Evolutionary conservation across 2,113 vertebrate species (phyloP).

Genomic region (Hystrix brachyura): DNA sequence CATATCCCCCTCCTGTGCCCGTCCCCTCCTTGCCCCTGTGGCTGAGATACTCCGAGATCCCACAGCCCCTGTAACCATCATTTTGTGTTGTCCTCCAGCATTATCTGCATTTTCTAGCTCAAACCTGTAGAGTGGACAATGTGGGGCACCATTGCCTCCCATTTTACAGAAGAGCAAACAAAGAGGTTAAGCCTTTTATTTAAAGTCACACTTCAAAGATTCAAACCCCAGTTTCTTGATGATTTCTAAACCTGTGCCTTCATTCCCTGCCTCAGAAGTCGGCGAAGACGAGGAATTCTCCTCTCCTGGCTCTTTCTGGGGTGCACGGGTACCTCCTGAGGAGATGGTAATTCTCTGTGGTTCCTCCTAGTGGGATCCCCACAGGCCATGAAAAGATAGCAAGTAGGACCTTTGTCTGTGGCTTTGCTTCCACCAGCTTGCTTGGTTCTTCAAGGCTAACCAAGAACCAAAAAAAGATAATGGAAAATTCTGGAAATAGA

Average conservation of each 20-base stretch:
- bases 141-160: too few relatives aligned
- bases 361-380: background rate
- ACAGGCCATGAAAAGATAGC: too few relatives aligned
- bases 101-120: background rate
- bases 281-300: background rate
- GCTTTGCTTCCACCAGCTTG: too few relatives aligned
- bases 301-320: background rate
- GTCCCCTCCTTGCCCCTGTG: background rate
- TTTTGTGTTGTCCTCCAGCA: background rate
- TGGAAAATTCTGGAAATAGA: background rate
- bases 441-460: too few relatives aligned
- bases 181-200: background rate
- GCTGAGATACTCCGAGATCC: background rate
- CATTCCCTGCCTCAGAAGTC: background rate
- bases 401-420: too few relatives aligned
- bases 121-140: too few relatives aligned
- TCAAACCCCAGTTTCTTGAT: background rate
- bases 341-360: fast-evolving
- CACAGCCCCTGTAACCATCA: background rate
- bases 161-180: background rate
- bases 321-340: fast-evolving
- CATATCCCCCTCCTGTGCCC: background rate
- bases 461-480: background rate
- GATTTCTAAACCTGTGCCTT: background rate
- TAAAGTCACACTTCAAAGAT: background rate